Conservation (phyloP, 2,888 invertebrate species). For the Nycteola revayana region DNA sequence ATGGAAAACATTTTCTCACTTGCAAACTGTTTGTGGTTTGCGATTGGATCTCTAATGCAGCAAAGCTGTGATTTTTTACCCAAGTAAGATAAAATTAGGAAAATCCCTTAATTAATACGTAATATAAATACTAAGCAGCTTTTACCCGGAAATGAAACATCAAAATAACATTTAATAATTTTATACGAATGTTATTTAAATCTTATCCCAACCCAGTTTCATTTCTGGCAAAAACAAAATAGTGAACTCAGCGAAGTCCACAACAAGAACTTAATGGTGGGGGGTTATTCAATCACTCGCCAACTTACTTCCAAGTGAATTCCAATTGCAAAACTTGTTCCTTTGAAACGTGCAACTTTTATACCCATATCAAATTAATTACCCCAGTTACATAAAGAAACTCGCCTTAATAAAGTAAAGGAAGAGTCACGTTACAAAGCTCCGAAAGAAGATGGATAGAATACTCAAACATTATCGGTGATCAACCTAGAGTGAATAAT, state of each 20-base stretch:
- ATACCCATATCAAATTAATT: slow-evolving; percentile 29
- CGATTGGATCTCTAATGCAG: slow-evolving; percentile 96
- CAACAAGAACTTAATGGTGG: slow-evolving; percentile 46
- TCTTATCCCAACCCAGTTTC: slow-evolving; percentile 28
- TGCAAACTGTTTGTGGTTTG: slow-evolving; percentile 98
- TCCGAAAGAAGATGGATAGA: too few species aligned
- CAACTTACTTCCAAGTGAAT: slow-evolving; percentile 36
- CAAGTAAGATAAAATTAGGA: slow-evolving; percentile 85
- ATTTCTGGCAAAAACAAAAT: slow-evolving; percentile 44
- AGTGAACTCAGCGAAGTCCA: slow-evolving; percentile 78
- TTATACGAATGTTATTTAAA: too few species aligned
- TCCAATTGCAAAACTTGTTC: slow-evolving; percentile 28
- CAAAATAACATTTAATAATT: too few species aligned
- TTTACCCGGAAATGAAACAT: slow-evolving; percentile 34
- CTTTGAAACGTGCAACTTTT: slow-evolving; percentile 23
- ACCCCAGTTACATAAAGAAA: slow-evolving; percentile 17
- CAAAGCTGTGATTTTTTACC: slow-evolving; percentile 98
- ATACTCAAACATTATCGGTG: too few species aligned
- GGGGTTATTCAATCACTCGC: slow-evolving; percentile 40
- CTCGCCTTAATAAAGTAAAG: slow-evolving; percentile 17
- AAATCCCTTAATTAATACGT: slow-evolving; percentile 31
- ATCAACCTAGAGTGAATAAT: too few species aligned
- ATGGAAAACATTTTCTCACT: slow-evolving; percentile 96
- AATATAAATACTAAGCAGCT: slow-evolving; percentile 36
- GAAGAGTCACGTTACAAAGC: not conserved